Percentiles rank a stretch among this genome's conserved stretches.
phyloP scores from a whole-genome alignment of 2,797 vertebrate genomes.

The Trachops cirrhosus region DNA sequence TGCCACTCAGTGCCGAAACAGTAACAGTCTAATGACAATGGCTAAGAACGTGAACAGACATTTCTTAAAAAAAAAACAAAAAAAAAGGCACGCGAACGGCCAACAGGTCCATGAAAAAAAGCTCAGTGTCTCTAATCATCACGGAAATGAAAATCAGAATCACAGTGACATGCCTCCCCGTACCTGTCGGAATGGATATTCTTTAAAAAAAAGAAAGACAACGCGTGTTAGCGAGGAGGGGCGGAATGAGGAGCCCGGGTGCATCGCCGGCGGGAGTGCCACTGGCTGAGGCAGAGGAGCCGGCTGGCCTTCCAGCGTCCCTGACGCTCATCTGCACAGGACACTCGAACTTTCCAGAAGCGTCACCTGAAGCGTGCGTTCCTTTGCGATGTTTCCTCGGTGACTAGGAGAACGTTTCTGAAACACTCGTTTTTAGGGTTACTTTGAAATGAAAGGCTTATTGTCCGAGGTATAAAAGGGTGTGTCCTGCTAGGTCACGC shows the following conservation, averaged over 20 bases:
- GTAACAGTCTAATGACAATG: neutral
- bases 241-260: neutral
- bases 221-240: neutral
- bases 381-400: neutral
- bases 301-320: no score
- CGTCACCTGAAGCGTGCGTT: neutral
- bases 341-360: neutral
- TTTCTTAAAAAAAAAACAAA: neutral
- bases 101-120: neutral
- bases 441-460: neutral
- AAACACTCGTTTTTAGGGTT: neutral
- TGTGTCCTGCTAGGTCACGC: neutral
- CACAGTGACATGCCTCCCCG: no score
- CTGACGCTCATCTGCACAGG: neutral
- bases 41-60: neutral
- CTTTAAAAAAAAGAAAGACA: neutral
- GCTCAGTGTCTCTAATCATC: neutral
- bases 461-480: neutral
- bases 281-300: accelerated
- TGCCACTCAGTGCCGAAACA: neutral
- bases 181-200: neutral
- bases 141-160: neutral
- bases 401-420: neutral
- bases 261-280: neutral
- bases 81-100: neutral